Percentiles rank a stretch among this genome's conserved stretches.
Evolutionary conservation across 2,113 vertebrate species (phyloP).

Genomic region (Paratilapia polleni): DNA sequence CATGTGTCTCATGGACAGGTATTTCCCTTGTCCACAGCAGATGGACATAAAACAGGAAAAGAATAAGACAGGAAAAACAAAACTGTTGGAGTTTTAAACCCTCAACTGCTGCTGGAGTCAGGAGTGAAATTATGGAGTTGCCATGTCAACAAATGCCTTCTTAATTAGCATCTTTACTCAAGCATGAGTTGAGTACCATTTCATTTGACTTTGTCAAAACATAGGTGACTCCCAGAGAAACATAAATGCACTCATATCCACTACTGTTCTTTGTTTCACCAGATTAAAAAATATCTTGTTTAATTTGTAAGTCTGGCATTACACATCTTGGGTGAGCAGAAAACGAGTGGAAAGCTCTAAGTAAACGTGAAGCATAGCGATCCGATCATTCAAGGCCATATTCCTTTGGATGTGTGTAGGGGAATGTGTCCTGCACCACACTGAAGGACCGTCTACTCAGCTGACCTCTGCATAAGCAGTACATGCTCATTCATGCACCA

Average conservation of each 20-base stretch:
- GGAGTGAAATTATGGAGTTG: conserved; percentile 13
- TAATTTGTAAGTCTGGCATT: neutral
- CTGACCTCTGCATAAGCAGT: neutral
- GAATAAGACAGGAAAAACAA: neutral
- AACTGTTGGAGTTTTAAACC: conserved; percentile 20
- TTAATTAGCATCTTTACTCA: conserved; percentile 3
- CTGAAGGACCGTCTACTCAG: too few relatives aligned
- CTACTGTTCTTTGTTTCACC: neutral
- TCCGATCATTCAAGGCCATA: neutral
- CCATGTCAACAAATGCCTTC: conserved; percentile 26
- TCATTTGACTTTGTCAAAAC: neutral
- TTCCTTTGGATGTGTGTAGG: neutral
- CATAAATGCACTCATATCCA: neutral
- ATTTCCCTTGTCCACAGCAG: conserved; percentile 3
- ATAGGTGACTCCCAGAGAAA: neutral
- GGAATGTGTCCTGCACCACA: too few relatives aligned
- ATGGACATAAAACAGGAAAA: conserved; percentile 28
- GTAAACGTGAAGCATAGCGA: neutral
- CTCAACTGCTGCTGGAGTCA: conserved; percentile 1
- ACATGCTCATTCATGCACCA: neutral
- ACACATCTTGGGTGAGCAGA: neutral
- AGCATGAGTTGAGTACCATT: neutral
- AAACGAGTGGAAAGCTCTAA: neutral
- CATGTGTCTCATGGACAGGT: neutral
- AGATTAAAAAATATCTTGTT: neutral